These are phyloP conservation scores for Ariolimax columbianus DNA, from an alignment of 2,888 invertebrate species.

Conservation along the genomic window DNA sequence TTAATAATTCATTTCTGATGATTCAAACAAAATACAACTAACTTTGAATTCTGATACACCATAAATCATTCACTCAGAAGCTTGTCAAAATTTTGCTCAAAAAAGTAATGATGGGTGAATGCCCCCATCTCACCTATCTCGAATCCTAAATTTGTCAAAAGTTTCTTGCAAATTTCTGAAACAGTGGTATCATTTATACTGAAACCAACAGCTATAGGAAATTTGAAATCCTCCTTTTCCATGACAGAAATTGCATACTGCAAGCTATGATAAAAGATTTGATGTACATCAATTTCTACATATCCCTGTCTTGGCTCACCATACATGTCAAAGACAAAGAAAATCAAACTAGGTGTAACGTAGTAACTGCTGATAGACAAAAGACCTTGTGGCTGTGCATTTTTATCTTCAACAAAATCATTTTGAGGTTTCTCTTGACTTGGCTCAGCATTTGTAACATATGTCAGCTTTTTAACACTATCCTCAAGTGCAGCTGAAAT, in stretches of 20 bases:
- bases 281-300: neutral
- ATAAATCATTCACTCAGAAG: neutral
- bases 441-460: neutral
- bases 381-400: neutral
- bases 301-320: neutral
- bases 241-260: neutral
- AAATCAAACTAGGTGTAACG: neutral
- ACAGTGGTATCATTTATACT: neutral
- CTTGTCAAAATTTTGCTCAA: conserved; percentile 31
- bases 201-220: neutral
- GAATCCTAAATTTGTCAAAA: conserved; percentile 4
- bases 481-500: conserved; percentile 1
- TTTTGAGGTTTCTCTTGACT: neutral
- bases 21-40: neutral
- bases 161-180: conserved; percentile 2
- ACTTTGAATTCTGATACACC: neutral
- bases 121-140: neutral
- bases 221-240: neutral
- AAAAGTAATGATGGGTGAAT: neutral
- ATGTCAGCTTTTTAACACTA: neutral
- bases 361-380: neutral
- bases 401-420: no score
- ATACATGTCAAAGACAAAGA: neutral
- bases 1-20: neutral
- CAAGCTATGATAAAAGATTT: neutral